A percentile compares a stretch with the other conserved stretches of the same genome.
Evolutionary conservation across 2,888 invertebrate genomes (phyloP).

Genomic region (Clivina fossor): DNA sequence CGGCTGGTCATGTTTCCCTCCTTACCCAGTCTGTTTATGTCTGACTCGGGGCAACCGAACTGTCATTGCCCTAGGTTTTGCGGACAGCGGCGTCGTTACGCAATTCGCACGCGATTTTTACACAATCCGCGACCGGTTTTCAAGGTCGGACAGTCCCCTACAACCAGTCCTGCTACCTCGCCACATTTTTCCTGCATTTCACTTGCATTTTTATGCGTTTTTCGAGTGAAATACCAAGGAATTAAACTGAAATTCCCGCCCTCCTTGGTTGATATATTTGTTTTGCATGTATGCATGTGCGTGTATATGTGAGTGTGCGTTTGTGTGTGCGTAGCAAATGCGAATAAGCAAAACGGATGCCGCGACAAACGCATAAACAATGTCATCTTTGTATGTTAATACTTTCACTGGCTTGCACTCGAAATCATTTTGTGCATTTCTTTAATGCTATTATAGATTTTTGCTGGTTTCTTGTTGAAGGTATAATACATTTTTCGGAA

Average conservation of each 20-base stretch:
- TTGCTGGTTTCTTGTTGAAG: no score
- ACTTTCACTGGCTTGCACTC: no score
- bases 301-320: no score
- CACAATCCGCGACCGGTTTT: conserved; percentile 16
- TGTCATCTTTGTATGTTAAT: conserved; percentile 17
- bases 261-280: no score
- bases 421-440: no score
- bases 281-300: no score
- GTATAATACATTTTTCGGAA: no score
- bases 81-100: conserved; percentile 47
- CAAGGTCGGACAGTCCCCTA: conserved; percentile 28
- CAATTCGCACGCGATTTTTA: conserved; percentile 28
- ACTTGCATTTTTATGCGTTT: no score
- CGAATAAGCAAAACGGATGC: conserved; percentile 23
- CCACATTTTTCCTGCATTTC: no score
- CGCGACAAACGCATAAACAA: conserved; percentile 25
- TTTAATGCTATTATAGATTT: no score
- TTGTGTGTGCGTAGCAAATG: no score
- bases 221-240: conserved; percentile 1
- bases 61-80: conserved; percentile 53
- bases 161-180: background rate
- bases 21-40: background rate
- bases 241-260: no score
- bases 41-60: conserved; percentile 42
- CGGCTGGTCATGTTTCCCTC: conserved; percentile 48